phyloP scores from a whole-genome alignment of 2,113 vertebrate genomes.

The Neotoma lepida region DNA sequence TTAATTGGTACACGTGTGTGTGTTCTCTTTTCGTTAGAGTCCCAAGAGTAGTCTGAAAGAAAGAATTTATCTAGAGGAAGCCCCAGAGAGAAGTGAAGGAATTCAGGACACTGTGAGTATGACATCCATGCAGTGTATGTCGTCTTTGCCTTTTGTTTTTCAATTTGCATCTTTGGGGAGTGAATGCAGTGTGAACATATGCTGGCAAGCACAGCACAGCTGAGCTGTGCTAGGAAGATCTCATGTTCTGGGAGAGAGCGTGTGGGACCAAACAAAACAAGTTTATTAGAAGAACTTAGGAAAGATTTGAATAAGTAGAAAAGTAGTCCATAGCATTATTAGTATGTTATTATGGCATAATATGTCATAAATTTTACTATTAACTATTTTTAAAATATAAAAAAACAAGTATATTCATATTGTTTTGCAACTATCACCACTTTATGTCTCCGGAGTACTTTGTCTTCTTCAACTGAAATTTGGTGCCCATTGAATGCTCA shows the following conservation, averaged over 20 bases:
- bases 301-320: slow-evolving; percentile 24
- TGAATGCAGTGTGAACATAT: neutral
- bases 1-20: slow-evolving; percentile 9
- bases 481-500: neutral
- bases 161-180: neutral
- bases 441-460: neutral
- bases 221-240: neutral
- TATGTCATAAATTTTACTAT: neutral
- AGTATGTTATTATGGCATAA: neutral
- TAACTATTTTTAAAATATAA: neutral
- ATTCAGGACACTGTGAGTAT: slow-evolving; percentile 86
- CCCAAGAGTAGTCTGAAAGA: slow-evolving; percentile 86
- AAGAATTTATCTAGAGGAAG: slow-evolving; percentile 85
- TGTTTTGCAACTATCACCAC: neutral
- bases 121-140: neutral
- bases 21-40: slow-evolving; percentile 81
- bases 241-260: neutral
- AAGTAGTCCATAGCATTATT: neutral
- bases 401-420: neutral
- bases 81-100: slow-evolving; percentile 85
- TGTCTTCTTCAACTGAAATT: neutral
- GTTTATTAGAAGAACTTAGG: neutral
- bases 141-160: neutral
- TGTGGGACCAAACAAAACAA: neutral
- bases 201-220: neutral